A percentile compares a stretch with the other conserved stretches of the same genome.
phyloP scores from a whole-genome alignment of 2,888 invertebrate genomes.

The Phania funesta region DNA sequence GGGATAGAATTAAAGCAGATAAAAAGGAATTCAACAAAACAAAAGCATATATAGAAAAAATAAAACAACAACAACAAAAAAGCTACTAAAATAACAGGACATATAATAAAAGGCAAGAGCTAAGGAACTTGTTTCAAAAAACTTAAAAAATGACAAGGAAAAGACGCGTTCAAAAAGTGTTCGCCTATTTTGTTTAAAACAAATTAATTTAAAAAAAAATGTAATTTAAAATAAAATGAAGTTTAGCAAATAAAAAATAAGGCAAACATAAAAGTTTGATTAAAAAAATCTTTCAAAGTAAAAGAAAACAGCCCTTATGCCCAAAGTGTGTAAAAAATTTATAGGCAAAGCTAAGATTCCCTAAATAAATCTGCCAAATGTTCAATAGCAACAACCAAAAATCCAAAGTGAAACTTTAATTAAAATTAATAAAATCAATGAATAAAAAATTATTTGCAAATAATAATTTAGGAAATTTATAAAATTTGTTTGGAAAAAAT shows the following conservation, averaged over 20 bases:
- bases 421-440: too few relatives aligned
- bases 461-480: not conserved
- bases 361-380: not conserved
- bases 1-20: conserved; percentile 24
- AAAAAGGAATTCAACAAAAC: conserved; percentile 33
- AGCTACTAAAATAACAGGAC: not conserved
- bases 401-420: too few relatives aligned
- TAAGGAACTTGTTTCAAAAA: not conserved
- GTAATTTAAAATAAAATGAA: not conserved
- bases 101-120: not conserved
- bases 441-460: too few relatives aligned
- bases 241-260: too few relatives aligned
- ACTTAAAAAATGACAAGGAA: not conserved
- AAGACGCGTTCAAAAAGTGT: conserved; percentile 8
- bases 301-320: too few relatives aligned
- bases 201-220: not conserved
- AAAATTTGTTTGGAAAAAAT: not conserved
- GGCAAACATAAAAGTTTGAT: too few relatives aligned
- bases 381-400: too few relatives aligned
- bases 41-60: conserved; percentile 47
- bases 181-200: not conserved
- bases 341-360: not conserved
- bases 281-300: not conserved
- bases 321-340: not conserved
- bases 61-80: conserved; percentile 47